Percentiles rank a stretch among this genome's conserved stretches.
Conservation (phyloP, 2,797 vertebrate species). For the Momotus momota region DNA sequence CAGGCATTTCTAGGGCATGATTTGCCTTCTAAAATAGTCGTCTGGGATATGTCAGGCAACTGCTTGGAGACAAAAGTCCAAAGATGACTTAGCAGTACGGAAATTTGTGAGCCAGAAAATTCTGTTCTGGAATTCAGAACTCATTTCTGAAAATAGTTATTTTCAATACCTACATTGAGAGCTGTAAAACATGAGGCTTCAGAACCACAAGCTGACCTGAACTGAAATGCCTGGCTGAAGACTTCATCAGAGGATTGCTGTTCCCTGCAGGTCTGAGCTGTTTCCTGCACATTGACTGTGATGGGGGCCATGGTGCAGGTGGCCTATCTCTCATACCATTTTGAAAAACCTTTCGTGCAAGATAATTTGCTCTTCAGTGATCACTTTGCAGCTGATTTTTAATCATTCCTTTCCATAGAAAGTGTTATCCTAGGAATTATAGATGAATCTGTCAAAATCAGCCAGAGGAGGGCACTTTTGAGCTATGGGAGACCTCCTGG, state of each 20-base stretch:
- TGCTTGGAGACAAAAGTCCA: constrained; percentile 51
- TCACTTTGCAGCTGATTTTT: neutral
- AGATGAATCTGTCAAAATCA: constrained; percentile 53
- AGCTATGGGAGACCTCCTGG: constrained; percentile 62
- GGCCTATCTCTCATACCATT: neutral
- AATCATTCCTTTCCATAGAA: neutral
- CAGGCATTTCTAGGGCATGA: constrained; percentile 66
- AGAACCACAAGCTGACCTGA: neutral
- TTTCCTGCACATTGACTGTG: neutral
- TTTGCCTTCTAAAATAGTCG: constrained; percentile 58
- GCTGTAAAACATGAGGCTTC: neutral
- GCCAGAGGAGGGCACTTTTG: constrained; percentile 77
- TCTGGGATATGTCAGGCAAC: constrained; percentile 58
- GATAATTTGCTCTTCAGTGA: neutral
- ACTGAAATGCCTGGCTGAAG: neutral
- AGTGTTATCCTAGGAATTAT: neutral
- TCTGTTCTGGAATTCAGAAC: constrained; percentile 26
- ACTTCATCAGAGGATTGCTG: neutral
- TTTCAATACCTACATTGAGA: neutral
- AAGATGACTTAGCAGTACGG: constrained; percentile 62
- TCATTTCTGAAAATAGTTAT: neutral
- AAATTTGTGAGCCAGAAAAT: constrained; percentile 53
- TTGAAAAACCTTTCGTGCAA: neutral
- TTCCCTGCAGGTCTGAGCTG: neutral
- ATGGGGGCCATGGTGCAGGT: neutral